These are phyloP conservation scores for Laupala kohalensis DNA, from an alignment of 1,140 invertebrate genomes.

Conservation along the genomic window DNA sequence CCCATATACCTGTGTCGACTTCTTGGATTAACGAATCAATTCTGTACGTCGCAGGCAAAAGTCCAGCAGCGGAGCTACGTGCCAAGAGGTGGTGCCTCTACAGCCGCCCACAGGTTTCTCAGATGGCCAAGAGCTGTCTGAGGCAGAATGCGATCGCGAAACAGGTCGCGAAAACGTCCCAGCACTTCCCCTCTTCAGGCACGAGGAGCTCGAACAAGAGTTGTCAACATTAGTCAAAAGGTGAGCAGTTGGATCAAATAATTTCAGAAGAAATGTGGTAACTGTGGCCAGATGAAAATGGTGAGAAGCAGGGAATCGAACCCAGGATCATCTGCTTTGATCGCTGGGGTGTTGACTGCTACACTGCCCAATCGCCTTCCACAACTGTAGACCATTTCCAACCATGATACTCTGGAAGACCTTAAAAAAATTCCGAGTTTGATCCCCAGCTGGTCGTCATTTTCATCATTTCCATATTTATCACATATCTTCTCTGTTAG, in stretches of 20 bases:
- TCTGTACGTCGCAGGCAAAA: conserved; percentile 1
- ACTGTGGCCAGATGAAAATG: too few relatives aligned
- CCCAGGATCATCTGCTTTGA: too few relatives aligned
- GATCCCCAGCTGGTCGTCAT: neutral
- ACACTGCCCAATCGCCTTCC: too few relatives aligned
- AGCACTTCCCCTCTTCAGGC: conserved; percentile 10
- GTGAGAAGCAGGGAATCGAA: too few relatives aligned
- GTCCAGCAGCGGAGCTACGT: neutral
- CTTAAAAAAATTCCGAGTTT: too few relatives aligned
- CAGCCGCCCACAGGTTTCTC: conserved; percentile 22
- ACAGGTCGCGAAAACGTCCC: neutral
- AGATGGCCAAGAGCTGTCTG: conserved; percentile 18
- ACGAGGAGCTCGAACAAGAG: conserved; percentile 16
- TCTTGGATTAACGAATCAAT: too few relatives aligned
- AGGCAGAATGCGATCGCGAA: conserved; percentile 17
- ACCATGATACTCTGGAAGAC: neutral
- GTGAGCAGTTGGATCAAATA: neutral
- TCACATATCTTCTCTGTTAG: too few relatives aligned
- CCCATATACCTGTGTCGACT: too few relatives aligned
- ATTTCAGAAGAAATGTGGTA: too few relatives aligned
- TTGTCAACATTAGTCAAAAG: conserved; percentile 15
- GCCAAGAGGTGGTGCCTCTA: conserved; percentile 13
- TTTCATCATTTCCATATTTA: neutral
- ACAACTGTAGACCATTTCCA: too few relatives aligned
- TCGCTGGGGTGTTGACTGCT: too few relatives aligned